Evolutionary conservation across 2,113 vertebrate species (phyloP), one percentile per base, ranked within the genome.

Genomic region (Ageneiosus marmoratus): DNA sequence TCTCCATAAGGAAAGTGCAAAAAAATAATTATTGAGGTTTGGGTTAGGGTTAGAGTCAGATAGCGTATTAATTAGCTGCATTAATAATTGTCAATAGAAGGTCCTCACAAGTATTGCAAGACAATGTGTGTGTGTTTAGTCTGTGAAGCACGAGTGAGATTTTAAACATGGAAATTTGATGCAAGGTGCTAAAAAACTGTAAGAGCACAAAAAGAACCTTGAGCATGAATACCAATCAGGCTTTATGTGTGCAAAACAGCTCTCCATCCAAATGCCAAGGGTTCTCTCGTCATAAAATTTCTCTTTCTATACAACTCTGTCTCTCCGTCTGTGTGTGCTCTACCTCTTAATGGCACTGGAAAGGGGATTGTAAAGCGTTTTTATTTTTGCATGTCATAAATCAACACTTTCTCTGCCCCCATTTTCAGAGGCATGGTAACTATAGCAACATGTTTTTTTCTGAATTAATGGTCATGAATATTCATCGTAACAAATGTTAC

Each of bases 391-490:
- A 50, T 82, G 6, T 67, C 78, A 53, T 77, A 32, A 63, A 22
- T 55, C 58, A 53, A 13, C 20, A 24, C 67, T 41, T 24, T 20
- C 37, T 44, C 41, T n/a, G 10, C 41, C 9, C 37, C 12, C 8
- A 44, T 29, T 51, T 82, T 76, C 9, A 82, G 56, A 76, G 24
- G 24, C 48, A 41, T 48, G 34, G 81, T 83, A 77, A 83, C 81
- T 67, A 83, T 83, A 69, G 81, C 74, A 83, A 83, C 81, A 24
- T 77, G 29, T 83, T 77, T 16, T 37, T 55, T 53, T 53, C 80
- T n/a, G 37, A 83, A 55, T 53, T 51, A 67, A 67, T 56, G 8
- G 5, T 77, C 55, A 77, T 78, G n/a, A 77, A 83, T 76, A 77
- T 77, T 77, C 73, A 67, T 83, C 48, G 22, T 77, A n/a, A 22